Evolutionary conservation across 2,113 vertebrate genomes (phyloP).

Genomic region (Micronycteris hirsuta): DNA sequence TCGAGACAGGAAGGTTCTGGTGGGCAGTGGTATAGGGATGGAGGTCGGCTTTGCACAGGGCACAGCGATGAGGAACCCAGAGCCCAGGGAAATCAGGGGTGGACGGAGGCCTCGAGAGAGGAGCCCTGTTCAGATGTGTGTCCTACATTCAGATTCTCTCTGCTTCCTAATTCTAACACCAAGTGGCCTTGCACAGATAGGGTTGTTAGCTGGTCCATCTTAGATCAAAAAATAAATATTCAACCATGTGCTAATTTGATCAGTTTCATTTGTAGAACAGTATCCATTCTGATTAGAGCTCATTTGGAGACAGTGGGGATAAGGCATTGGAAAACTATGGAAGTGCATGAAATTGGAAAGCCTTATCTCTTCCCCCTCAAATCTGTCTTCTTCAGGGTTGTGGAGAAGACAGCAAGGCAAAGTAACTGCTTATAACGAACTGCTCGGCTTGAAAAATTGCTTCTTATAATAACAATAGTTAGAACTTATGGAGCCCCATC

Average conservation of each 20-base stretch:
- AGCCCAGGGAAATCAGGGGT: neutral
- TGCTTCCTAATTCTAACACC: neutral
- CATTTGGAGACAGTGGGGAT: neutral
- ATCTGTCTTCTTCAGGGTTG: neutral
- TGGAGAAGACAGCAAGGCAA: neutral
- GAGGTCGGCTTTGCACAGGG: neutral
- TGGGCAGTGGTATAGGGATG: accelerated
- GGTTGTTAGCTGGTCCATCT: neutral
- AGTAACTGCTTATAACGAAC: neutral
- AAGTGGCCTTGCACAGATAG: neutral
- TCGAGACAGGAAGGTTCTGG: neutral
- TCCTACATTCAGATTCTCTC: neutral
- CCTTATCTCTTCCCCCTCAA: neutral
- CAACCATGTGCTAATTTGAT: neutral
- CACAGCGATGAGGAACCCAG: neutral
- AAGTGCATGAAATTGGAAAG: neutral
- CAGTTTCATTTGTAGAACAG: neutral
- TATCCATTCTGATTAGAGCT: neutral
- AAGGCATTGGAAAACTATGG: neutral
- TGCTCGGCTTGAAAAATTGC: constrained; percentile 10
- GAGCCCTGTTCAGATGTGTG: neutral
- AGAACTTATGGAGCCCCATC: neutral
- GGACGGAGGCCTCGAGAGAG: neutral
- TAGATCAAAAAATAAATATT: neutral
- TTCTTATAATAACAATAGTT: neutral